Conservation (phyloP, 2,888 invertebrate species). For the Carterocephalus palaemon region DNA sequence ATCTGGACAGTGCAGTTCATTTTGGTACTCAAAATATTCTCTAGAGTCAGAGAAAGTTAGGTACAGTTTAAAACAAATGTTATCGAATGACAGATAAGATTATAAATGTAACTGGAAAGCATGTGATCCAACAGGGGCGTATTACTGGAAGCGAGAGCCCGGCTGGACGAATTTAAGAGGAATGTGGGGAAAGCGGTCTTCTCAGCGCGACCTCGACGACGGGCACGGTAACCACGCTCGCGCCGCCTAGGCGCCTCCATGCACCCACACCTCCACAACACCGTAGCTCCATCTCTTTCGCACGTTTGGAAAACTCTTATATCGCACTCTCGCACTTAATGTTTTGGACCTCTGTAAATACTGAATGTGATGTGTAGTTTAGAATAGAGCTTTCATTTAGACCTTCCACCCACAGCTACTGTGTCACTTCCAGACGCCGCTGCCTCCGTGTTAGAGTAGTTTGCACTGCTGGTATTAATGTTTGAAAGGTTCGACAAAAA, state of each 20-base stretch:
- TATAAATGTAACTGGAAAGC: slow-evolving; percentile 6
- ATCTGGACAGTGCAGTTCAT: too few species aligned
- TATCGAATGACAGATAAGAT: background rate
- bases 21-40: too few species aligned
- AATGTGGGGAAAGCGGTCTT: slow-evolving; percentile 86
- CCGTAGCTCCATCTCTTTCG: slow-evolving; percentile 28
- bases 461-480: slow-evolving; percentile 8
- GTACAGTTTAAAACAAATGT: too few species aligned
- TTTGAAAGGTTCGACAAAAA: background rate
- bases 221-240: slow-evolving; percentile 55
- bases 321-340: slow-evolving; percentile 13
- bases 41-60: too few species aligned
- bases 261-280: slow-evolving; percentile 20
- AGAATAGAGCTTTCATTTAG: slow-evolving; percentile 21
- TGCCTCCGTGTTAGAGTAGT: slow-evolving; percentile 13
- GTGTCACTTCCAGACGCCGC: slow-evolving; percentile 8
- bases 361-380: slow-evolving; percentile 19
- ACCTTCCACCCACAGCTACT: slow-evolving; percentile 13
- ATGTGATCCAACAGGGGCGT: slow-evolving; percentile 74
- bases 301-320: slow-evolving; percentile 6
- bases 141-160: slow-evolving; percentile 87
- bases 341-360: slow-evolving; percentile 15
- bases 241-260: slow-evolving; percentile 27
- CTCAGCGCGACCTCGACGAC: slow-evolving; percentile 54
- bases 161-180: slow-evolving; percentile 89